Evolutionary conservation across 2,888 invertebrate genomes (phyloP), one percentile per base, ranked within the genome.

Genomic region (Protonemura montana): DNA sequence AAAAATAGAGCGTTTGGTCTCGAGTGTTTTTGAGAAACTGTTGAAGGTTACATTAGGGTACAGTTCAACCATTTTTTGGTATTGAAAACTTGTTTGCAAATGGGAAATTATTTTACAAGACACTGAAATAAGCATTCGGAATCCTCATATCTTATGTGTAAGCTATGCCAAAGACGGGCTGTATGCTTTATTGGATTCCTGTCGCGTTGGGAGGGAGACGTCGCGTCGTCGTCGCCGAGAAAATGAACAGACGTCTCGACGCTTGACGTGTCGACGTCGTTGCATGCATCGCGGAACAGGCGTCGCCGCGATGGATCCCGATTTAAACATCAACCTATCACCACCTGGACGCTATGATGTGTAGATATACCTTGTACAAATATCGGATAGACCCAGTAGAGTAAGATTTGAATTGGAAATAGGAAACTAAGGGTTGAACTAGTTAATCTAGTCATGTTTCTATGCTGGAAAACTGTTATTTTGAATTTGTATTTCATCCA

Each of bases 151-250:
- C 81, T 81, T 29, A 29, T 21, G 59, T 59, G 59, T 59, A 21
- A 81, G 81, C 29, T 29, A 30, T 81, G 81, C 28, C 27, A 30
- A 5, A 29, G 29, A 81, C 81, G 27, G 30, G n/a, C 13, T n/a
- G 81, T 30, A 21, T 30, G 28, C 81, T 82, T 82, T 82, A 82
- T 82, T 82, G 82, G 82, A 82, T 82, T 82, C 41, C 82, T 82
- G 41, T 82, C 41, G 35, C 13, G n/a, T n/a, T n/a, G n/a, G n/a
- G n/a, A n/a, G n/a, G 59, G 7, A 3, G 59, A 59, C 21, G 59
- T 59, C 59, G 59, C 27, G 78, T 2, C 78, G 78, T 78, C 78
- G 78, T 26, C 10, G 59, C 21, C 59, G 28, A 28, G 78, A 26
- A 78, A 78, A 78, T 78, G 78, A 78, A 27, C 78, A 28, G 78